Percentiles rank a stretch among this genome's conserved stretches.
Conservation (phyloP, 1,140 invertebrate genomes). For the Mycetomoellerius zeteki region DNA sequence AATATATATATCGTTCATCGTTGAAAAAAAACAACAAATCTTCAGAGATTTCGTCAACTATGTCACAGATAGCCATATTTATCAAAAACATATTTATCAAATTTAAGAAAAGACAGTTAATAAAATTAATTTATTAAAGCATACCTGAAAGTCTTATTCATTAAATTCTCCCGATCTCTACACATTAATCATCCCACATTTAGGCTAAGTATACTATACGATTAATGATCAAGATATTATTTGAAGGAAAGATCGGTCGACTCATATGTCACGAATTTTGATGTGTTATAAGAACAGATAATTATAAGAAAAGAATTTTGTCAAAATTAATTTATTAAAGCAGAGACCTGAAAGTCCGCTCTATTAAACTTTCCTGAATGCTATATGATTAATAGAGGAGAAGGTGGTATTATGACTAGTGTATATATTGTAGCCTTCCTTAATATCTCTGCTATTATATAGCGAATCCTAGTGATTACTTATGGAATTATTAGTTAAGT, state of each 20-base stretch:
- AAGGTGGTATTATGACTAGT: too few species aligned
- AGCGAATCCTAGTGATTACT: too few species aligned
- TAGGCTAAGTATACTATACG: background rate
- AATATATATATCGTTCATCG: background rate
- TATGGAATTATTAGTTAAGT: too few species aligned
- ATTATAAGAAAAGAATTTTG: background rate
- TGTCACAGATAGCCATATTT: too few species aligned
- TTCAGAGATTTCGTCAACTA: background rate
- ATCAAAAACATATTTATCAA: background rate
- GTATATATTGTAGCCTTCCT: too few species aligned
- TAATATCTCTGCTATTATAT: too few species aligned
- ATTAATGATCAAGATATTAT: conserved; percentile 68
- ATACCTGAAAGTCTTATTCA: background rate
- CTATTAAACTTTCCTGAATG: background rate
- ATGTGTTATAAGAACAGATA: background rate
- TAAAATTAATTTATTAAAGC: conserved; percentile 6
- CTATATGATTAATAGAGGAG: background rate
- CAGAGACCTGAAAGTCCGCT: background rate
- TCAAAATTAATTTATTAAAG: conserved; percentile 3
- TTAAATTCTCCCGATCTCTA: background rate
- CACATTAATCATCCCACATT: background rate
- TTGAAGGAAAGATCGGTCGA: conserved; percentile 58
- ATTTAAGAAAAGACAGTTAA: background rate
- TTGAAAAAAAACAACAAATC: background rate
- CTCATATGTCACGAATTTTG: conserved; percentile 15